Evolutionary conservation across 2,797 vertebrate species (phyloP), one percentile per base, ranked within the genome.

Genomic region (Pseudocheirus occidentalis): DNA sequence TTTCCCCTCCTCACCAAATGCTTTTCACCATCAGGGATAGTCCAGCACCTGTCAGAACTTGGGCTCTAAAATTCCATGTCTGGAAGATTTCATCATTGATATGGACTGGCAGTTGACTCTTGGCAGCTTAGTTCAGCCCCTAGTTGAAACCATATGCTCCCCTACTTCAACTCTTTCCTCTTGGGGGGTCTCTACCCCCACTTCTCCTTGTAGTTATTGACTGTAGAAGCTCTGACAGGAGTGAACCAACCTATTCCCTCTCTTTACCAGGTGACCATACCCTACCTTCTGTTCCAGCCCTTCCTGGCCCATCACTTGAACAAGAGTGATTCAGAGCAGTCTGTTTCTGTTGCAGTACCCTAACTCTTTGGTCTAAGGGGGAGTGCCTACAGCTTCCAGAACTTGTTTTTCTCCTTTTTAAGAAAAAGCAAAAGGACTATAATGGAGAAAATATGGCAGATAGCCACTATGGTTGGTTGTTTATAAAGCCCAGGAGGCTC

Each of bases 401-500:
- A 90, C 34, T 52, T 95, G 31, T 34, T 95, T 92, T 91, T 55
- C 52, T 62, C 40, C 6, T n/a, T 87, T 81, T 59, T 92, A 59
- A 92, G 21, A 58, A 94, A 87, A 92, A 87, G 9, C 14, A 62
- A 89, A 24, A 27, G 13, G 81, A 93, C 14, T 91, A 27, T 91
- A 89, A 91, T 58, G 55, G 54, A 34, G 87, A 90, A 92, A 55
- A 3, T 7, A 12, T 94, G 52, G 21, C 14, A 93, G 46, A 92
- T 13, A 93, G 31, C 31, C 59, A 93, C 87, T 40, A 90, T 27
- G 59, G 52, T 87, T 16, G 87, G 12, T 9, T 91, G 27, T 92
- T 58, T 92, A 50, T 94, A 89, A 89, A 95, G 27, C 34, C 73
- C 46, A 92, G 55, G 91, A 96, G 24, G 11, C 5, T 89, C 13